Evolutionary conservation across 2,888 invertebrate genomes (phyloP), one percentile per base, ranked within the genome.

Genomic region (Onthophagus sagittarius): DNA sequence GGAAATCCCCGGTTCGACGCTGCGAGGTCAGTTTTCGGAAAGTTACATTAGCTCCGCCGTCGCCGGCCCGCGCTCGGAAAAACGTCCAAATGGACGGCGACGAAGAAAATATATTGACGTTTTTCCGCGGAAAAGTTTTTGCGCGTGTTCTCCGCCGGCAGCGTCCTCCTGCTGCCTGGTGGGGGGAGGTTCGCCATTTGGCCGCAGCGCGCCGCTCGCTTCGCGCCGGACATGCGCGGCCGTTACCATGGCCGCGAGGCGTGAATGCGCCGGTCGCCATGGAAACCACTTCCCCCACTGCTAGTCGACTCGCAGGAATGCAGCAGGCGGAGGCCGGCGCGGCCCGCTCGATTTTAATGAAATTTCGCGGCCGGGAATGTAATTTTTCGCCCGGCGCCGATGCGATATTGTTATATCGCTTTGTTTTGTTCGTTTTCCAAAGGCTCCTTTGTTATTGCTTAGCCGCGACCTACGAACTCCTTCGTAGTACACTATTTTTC

Each of bases 251-350:
- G 85, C 85, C 83, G 84, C 86, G 81, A 85, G 86, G 86, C 86
- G 86, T 85, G 85, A 84, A 85, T 86, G 86, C 83, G 85, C 84
- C 83, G 82, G 85, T 86, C 81, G 80, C 84, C 85, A 83, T 85
- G 83, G 82, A 84, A 82, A 86, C 86, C 80, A 71, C 62, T 62
- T 62, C 74, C 76, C 74, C 76, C 72, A 74, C 78, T 73, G 72
- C 71, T 63, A 14, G 71, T 65, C 63, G 65, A 39, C 75, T 62
- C 72, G 70, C 65, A 69, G 77, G 77, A 77, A 77, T 77, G 77
- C 76, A 78, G 77, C 77, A 77, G 77, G 74, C 74, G 78, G 75
- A 75, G 76, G 75, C 62, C 63, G 72, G 72, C 63, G 62, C 69
- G 62, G 71, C 71, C 71, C 69, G 71, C 71, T 74, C 77, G 75